A percentile compares a stretch with the other conserved stretches of the same genome.
These are phyloP conservation scores for Ericerus pela DNA, from an alignment of 1,140 invertebrate genomes.

Conservation along the genomic window DNA sequence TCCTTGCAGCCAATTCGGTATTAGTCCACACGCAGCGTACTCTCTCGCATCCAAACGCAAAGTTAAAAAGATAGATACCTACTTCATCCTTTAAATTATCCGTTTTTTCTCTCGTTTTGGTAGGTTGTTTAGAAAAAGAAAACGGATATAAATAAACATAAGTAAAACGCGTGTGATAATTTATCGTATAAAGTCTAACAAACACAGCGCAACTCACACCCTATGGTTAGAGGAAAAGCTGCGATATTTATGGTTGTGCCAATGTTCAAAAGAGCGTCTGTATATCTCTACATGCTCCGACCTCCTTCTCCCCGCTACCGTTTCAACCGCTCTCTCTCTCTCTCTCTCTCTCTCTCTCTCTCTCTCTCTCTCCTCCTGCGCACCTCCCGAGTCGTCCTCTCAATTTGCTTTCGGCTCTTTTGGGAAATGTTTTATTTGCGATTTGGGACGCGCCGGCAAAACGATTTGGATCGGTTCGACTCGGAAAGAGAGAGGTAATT, in stretches of 20 bases:
- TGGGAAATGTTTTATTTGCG: slow-evolving; percentile 12
- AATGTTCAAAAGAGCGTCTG: slow-evolving; percentile 11
- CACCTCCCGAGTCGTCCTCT: too few species aligned
- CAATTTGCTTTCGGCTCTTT: slow-evolving; percentile 10
- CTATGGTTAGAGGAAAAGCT: not conserved
- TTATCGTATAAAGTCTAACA: slow-evolving; percentile 10
- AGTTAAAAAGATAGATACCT: too few species aligned
- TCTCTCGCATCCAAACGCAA: too few species aligned
- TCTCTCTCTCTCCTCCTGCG: too few species aligned
- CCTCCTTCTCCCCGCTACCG: too few species aligned
- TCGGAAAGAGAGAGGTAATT: slow-evolving; percentile 8
- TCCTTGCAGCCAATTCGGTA: too few species aligned
- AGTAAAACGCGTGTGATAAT: slow-evolving; percentile 12
- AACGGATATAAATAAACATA: slow-evolving; percentile 12
- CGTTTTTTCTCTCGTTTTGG: slow-evolving; percentile 5
- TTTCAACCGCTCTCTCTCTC: too few species aligned
- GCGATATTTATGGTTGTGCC: slow-evolving; percentile 6
- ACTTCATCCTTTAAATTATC: slow-evolving; percentile 11
- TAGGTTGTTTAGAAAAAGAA: slow-evolving; percentile 8
- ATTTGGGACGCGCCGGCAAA: slow-evolving; percentile 8
- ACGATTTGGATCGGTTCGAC: slow-evolving; percentile 11
- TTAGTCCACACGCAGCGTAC: too few species aligned
- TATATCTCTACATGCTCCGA: slow-evolving; percentile 11
- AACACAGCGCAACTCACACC: too few species aligned
- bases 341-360: too few species aligned